Percentiles rank a stretch among this genome's conserved stretches.
phyloP scores from a whole-genome alignment of 2,797 vertebrate species.

The Schizopygopsis pylzovi region DNA sequence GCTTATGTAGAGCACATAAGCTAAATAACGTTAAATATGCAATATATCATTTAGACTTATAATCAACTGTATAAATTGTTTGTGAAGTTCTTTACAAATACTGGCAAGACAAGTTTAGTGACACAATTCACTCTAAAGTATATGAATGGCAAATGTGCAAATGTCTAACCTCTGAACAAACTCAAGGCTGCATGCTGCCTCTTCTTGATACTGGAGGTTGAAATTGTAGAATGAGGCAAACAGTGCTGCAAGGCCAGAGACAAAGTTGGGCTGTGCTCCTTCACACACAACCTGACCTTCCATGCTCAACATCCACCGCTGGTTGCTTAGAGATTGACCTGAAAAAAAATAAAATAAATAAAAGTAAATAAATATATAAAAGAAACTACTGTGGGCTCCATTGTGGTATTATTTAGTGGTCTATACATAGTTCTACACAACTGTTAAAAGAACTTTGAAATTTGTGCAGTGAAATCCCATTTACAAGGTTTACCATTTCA shows the following conservation, averaged over 20 bases:
- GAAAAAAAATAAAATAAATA: neutral
- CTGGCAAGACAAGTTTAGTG: neutral
- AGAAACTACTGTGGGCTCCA: too few relatives aligned
- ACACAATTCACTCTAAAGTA: neutral
- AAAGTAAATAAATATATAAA: neutral
- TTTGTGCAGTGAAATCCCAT: too few relatives aligned
- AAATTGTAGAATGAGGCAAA: neutral
- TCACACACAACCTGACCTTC: neutral
- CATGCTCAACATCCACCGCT: neutral
- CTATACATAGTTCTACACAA: too few relatives aligned
- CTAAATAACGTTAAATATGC: too few relatives aligned
- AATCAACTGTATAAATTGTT: neutral
- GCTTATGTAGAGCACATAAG: too few relatives aligned
- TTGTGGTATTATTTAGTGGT: too few relatives aligned
- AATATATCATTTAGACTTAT: neutral
- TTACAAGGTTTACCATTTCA: too few relatives aligned
- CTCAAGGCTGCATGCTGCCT: neutral
- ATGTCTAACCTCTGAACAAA: neutral
- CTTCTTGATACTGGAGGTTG: neutral
- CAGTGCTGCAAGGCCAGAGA: neutral
- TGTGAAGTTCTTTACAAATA: neutral
- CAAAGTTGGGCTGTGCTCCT: neutral
- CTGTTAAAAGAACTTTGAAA: too few relatives aligned
- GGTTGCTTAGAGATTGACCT: neutral
- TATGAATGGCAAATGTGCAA: neutral